Evolutionary conservation across 2,113 vertebrate genomes (phyloP).

Genomic region (Smithornis capensis): DNA sequence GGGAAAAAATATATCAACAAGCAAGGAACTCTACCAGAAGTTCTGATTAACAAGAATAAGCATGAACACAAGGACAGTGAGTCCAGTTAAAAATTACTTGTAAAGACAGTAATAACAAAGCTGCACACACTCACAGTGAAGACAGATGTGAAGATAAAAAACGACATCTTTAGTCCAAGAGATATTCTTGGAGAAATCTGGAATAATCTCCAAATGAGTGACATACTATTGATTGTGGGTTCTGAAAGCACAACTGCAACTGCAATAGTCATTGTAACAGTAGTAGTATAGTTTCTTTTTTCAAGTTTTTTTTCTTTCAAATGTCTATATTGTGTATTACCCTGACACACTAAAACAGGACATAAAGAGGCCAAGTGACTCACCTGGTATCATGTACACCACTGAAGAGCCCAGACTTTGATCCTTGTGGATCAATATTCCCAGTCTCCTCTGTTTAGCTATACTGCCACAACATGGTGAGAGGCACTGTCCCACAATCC

Average conservation of each 20-base stretch:
- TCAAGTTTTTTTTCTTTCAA: not conserved
- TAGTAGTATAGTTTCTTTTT: not conserved
- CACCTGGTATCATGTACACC: not conserved
- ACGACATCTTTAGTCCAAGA: not conserved
- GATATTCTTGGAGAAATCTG: not conserved
- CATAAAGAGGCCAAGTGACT: not conserved
- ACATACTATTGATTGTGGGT: not conserved
- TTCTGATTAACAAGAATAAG: not conserved
- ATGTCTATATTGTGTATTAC: not conserved
- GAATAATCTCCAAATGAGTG: not conserved
- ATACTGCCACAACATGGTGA: not conserved
- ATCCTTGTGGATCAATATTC: not conserved
- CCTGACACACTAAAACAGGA: not conserved
- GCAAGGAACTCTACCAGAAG: not conserved
- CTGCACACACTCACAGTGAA: not conserved
- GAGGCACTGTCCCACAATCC: not conserved
- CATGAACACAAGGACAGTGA: not conserved
- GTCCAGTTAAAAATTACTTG: not conserved
- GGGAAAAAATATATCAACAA: slow-evolving; percentile 28
- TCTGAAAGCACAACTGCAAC: not conserved
- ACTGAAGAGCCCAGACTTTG: not conserved
- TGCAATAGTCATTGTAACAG: not conserved
- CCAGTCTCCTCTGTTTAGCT: not conserved
- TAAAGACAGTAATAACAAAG: not conserved
- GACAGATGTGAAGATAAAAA: not conserved